Conservation (phyloP, 2,113 vertebrate species). For the Scomber japonicus region DNA sequence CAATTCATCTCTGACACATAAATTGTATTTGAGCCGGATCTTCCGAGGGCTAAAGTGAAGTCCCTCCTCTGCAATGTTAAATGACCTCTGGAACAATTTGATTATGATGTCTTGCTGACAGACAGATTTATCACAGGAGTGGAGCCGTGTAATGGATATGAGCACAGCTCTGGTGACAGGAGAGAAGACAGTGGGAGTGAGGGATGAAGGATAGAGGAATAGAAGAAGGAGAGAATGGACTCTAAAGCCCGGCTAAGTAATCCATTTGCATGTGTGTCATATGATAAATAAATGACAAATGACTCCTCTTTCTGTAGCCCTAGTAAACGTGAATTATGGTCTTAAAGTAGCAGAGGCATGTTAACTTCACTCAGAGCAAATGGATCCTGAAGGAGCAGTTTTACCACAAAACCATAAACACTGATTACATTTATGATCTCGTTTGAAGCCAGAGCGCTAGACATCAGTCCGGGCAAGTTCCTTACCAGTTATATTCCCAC, state of each 20-base stretch:
- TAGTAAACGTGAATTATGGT: constrained; percentile 62
- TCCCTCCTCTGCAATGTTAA: constrained; percentile 85
- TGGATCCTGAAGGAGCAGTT: constrained; percentile 72
- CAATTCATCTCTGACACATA: constrained; percentile 86
- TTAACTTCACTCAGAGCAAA: constrained; percentile 65
- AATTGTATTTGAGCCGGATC: constrained; percentile 84
- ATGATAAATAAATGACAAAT: constrained; percentile 77
- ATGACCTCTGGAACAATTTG: constrained; percentile 89
- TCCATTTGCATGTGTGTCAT: constrained; percentile 72
- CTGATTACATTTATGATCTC: constrained; percentile 69
- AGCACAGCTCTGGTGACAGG: constrained; percentile 72
- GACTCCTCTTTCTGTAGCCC: constrained; percentile 41
- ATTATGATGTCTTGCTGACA: constrained; percentile 87
- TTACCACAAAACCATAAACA: constrained; percentile 65
- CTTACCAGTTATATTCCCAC: constrained; percentile 43
- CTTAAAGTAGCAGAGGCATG: constrained; percentile 55
- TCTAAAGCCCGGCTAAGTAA: constrained; percentile 68
- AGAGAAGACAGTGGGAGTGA: constrained; percentile 56
- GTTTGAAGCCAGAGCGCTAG: constrained; percentile 40
- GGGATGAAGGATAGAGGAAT: constrained; percentile 44
- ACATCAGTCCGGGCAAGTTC: constrained; percentile 46
- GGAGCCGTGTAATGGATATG: constrained; percentile 84
- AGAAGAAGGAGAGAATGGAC: constrained; percentile 62
- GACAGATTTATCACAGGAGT: constrained; percentile 84
- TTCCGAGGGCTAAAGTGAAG: constrained; percentile 79